Evolutionary conservation across 2,888 invertebrate species (phyloP).

Genomic region (Nephrocerus scutellatus): DNA sequence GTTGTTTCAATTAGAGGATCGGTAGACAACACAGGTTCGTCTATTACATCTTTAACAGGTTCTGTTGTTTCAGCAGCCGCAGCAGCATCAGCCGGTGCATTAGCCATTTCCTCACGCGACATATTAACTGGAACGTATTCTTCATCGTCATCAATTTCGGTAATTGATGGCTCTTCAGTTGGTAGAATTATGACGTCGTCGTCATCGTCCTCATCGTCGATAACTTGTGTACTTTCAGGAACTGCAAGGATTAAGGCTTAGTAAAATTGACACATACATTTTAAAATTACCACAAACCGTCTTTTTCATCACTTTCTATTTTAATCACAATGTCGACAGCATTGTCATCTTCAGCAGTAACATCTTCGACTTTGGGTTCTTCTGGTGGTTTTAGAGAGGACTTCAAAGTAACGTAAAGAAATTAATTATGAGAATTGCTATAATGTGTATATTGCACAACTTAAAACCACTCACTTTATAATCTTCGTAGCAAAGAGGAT

Average conservation of each 20-base stretch:
- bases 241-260: constrained; percentile 5
- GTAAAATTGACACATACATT: neutral
- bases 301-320: constrained; percentile 32
- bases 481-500: constrained; percentile 86
- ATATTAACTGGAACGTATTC: constrained; percentile 35
- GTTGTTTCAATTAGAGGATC: constrained; percentile 25
- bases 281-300: constrained; percentile 21
- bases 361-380: constrained; percentile 10
- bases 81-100: constrained; percentile 18
- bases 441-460: too few species aligned
- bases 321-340: constrained; percentile 41
- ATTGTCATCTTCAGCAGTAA: constrained; percentile 34
- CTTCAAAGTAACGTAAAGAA: constrained; percentile 20
- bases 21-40: constrained; percentile 4
- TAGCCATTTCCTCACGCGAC: constrained; percentile 28
- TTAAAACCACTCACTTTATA: constrained; percentile 62
- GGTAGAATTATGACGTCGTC: constrained; percentile 64
- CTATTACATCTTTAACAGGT: constrained; percentile 15
- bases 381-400: constrained; percentile 38
- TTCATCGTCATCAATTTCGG: constrained; percentile 56
- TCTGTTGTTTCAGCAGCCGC: constrained; percentile 10
- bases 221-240: constrained; percentile 20
- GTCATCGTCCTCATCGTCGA: constrained; percentile 55
- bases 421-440: too few species aligned
- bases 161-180: constrained; percentile 58